Evolutionary conservation across 2,888 invertebrate species (phyloP), one percentile per base, ranked within the genome.

Genomic region (Mimas tiliae): DNA sequence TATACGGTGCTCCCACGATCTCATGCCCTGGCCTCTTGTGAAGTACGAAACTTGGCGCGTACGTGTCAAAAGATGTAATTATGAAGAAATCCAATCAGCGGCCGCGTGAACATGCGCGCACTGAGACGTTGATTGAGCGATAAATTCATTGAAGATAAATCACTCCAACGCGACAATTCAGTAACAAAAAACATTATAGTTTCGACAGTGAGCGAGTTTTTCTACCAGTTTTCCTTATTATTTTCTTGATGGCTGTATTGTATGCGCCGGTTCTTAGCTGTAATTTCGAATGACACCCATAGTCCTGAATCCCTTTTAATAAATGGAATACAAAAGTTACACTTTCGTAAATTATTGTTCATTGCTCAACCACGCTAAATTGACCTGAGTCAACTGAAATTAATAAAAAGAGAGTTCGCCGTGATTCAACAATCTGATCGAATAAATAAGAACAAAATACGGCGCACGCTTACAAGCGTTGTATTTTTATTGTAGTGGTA

Each of bases 31-130:
- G 83, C 90, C 84, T 86, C 85, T 83, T 80, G 85, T 80, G 83
- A 84, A 85, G 91, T 88, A 91, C 90, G 89, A 92, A 92, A 90
- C 92, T 91, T 93, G 88, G 89, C 91, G 88, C 89, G 86, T 89
- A 90, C 91, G 87, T 90, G 93, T 93, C 93, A 93, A 93, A 93
- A 93, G 90, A 92, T 91, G 91, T 93, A 93, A 93, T 93, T 93
- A 93, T 90, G 90, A 92, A 90, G 91, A 91, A 93, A 93, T 90
- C 91, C 93, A 93, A 93, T 93, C 93, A 93, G 86, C 87, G 83
- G 81, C 78, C 81, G 84, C 84, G 86, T 84, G 83, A 80, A 84
- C 85, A 84, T 84, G 86, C 84, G 86, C 87, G 82, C 77, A 78
- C 80, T 78, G 73, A 81, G 87, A 88, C 87, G 85, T 87, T 89